Evolutionary conservation across 2,888 invertebrate genomes (phyloP), one percentile per base, ranked within the genome.

Genomic region (Drosophila imparisetae): DNA sequence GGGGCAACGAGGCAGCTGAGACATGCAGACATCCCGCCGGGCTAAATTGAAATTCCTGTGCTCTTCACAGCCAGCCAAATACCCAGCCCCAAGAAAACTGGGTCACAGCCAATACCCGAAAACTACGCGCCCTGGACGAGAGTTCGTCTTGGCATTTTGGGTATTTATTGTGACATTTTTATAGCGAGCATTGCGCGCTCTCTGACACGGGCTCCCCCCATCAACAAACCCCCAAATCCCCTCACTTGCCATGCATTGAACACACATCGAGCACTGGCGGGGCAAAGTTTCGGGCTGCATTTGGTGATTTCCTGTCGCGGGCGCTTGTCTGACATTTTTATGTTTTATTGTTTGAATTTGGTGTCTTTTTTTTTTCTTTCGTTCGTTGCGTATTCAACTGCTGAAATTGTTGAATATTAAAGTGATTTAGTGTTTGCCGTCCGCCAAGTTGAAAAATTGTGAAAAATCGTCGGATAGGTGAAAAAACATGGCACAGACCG

Each of bases 121-220:
- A 75, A 75, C 63, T 69, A 75, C 54, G 36, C 59, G 64, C 72
- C 27, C 59, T 61, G 72, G 78, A 66, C 58, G 58, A 59, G 78
- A 57, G 74, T 61, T 71, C 67, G 84, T 84, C 87, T 84, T 86
- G 70, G 84, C 67, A 80, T 84, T 83, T 80, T 80, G 81, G 78
- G 86, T 81, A 86, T 84, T 89, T 84, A 89, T 84, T 78, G 86
- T 86, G 84, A 84, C 84, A 86, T 86, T 84, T 84, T 84, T 84
- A 84, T 86, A 89, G 84, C 72, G 48, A 78, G 57, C 66, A 62
- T 64, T 62, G 83, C 59, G 60, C 61, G 52, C 65, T 52, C 61
- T 61, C 52, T 65, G 67, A 75, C 59, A 78, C 50, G 49, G 40
- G 21, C 27, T 42, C 29, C 32, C 48, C 34, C 4, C 11, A 4